Percentiles rank a stretch among this genome's conserved stretches.
These are phyloP conservation scores for Thalassarche chlororhynchos DNA, from an alignment of 2,113 vertebrate species.

Conservation along the genomic window DNA sequence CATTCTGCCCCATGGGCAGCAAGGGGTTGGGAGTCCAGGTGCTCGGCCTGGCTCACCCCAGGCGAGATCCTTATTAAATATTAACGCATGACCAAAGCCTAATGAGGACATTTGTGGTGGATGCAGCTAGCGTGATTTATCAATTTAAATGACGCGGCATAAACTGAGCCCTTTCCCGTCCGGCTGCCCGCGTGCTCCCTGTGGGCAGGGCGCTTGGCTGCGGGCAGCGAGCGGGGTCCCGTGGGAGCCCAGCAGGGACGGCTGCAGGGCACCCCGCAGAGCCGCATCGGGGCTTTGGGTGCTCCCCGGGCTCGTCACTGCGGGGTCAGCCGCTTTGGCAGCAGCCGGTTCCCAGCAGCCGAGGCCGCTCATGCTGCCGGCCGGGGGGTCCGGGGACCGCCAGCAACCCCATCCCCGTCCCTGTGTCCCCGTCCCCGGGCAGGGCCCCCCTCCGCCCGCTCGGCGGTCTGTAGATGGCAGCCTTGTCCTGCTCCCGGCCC, in stretches of 20 bases:
- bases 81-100: not conserved
- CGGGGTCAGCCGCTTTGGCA: not conserved
- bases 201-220: not conserved
- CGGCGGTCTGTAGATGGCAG: not conserved
- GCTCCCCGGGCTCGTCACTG: not conserved
- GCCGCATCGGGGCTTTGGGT: not conserved
- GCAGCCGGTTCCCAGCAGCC: not conserved
- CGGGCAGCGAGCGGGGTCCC: not conserved
- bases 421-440: fast-evolving
- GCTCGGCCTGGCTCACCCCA: not conserved
- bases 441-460: not conserved
- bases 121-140: not conserved
- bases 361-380: not conserved
- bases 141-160: not conserved
- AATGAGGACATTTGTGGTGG: not conserved
- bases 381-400: not conserved
- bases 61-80: not conserved
- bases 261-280: not conserved
- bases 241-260: fast-evolving
- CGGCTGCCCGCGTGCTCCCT: fast-evolving
- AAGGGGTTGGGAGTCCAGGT: fast-evolving
- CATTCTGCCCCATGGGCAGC: not conserved
- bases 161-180: not conserved
- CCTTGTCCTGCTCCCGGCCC: not conserved
- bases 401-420: not conserved